phyloP scores from a whole-genome alignment of 2,888 invertebrate genomes.

The Dorcus hopei region DNA sequence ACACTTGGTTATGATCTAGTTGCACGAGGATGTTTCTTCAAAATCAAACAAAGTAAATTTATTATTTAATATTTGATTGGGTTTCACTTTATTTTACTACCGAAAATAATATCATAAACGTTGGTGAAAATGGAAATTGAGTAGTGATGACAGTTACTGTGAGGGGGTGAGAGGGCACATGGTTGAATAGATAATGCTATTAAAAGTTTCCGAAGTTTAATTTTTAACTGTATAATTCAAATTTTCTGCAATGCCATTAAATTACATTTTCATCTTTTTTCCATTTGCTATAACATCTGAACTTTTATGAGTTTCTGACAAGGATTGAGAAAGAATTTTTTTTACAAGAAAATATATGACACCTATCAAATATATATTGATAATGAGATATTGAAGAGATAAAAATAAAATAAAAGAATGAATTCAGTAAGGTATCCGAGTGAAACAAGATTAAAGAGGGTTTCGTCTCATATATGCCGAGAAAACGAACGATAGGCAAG shows the following conservation, averaged over 20 bases:
- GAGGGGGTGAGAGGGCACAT: slow-evolving; percentile 15
- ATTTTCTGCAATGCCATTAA: slow-evolving; percentile 17
- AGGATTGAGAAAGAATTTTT: slow-evolving; percentile 16
- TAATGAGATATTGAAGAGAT: slow-evolving; percentile 37
- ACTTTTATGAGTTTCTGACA: slow-evolving; percentile 20
- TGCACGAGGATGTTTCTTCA: background rate
- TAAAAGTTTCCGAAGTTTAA: slow-evolving; percentile 18
- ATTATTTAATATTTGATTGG: background rate
- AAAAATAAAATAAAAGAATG: slow-evolving; percentile 37
- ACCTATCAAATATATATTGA: slow-evolving; percentile 30
- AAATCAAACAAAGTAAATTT: background rate
- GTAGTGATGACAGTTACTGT: slow-evolving; percentile 12
- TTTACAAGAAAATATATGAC: slow-evolving; percentile 21
- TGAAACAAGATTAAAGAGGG: slow-evolving; percentile 35
- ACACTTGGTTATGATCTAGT: no score
- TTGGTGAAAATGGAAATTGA: slow-evolving; percentile 1
- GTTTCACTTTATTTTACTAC: background rate
- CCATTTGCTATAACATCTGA: slow-evolving; percentile 14
- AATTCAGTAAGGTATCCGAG: slow-evolving; percentile 30
- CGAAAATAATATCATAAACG: slow-evolving; percentile 2
- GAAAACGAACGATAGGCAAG: slow-evolving; percentile 20
- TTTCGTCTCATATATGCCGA: slow-evolving; percentile 23
- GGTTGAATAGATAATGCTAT: slow-evolving; percentile 18
- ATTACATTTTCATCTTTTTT: slow-evolving; percentile 19
- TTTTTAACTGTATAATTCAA: slow-evolving; percentile 19